A percentile compares a stretch with the other conserved stretches of the same genome.
Evolutionary conservation across 2,113 vertebrate genomes (phyloP).

Genomic region (Rhea americana): DNA sequence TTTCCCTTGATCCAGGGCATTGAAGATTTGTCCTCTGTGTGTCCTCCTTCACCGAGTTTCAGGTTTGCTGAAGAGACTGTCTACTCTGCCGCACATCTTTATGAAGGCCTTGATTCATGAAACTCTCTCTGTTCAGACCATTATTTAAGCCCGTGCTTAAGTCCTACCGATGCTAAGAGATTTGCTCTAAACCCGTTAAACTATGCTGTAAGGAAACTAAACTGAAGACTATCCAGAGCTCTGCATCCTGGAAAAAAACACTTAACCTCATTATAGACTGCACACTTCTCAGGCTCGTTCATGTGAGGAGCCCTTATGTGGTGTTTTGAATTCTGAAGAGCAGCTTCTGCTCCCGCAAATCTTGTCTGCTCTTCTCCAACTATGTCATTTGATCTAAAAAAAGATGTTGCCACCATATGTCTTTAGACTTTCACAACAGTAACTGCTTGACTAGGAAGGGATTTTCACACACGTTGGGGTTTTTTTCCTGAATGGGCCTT

Average conservation of each 20-base stretch:
- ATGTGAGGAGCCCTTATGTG: background rate
- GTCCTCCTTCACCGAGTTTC: background rate
- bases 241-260: background rate
- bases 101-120: background rate
- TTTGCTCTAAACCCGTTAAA: background rate
- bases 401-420: background rate
- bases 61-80: background rate
- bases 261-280: background rate
- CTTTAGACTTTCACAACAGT: background rate
- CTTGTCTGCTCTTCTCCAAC: background rate
- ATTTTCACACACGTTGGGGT: background rate
- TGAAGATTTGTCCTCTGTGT: background rate
- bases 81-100: background rate
- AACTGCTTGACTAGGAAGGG: background rate
- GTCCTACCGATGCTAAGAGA: background rate
- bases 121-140: background rate
- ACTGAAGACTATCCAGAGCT: background rate
- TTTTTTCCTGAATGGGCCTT: background rate
- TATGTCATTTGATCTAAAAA: background rate
- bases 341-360: background rate
- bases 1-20: background rate
- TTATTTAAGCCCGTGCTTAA: background rate
- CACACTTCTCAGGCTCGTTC: background rate
- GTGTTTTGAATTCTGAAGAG: constrained; percentile 7
- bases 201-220: background rate